A percentile compares a stretch with the other conserved stretches of the same genome.
Conservation (phyloP, 2,113 vertebrate species). For the Eira barbara region DNA sequence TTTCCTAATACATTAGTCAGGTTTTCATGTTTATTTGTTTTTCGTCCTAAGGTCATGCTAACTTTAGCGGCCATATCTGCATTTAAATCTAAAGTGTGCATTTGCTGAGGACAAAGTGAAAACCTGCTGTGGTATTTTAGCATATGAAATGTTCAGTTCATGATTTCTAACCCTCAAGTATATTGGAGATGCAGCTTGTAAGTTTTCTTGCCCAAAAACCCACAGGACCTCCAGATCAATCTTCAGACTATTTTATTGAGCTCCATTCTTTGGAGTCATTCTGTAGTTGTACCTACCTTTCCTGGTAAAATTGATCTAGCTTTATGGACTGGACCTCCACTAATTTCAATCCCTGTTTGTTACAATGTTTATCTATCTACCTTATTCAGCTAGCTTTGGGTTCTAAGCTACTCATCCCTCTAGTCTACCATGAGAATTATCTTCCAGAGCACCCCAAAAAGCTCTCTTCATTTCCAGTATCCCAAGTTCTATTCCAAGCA, state of each 20-base stretch:
- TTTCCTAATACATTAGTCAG: background rate
- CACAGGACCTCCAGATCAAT: background rate
- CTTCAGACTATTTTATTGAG: background rate
- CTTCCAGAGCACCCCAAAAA: background rate
- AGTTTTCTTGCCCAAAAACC: background rate
- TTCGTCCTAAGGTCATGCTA: background rate
- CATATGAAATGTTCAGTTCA: background rate
- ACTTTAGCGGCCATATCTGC: background rate
- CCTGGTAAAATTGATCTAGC: background rate
- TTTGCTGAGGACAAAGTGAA: background rate
- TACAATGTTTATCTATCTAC: background rate
- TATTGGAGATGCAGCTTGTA: background rate
- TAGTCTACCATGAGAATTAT: background rate
- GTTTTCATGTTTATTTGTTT: background rate
- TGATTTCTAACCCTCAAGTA: background rate
- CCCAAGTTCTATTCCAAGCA: background rate
- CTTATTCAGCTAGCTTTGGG: background rate
- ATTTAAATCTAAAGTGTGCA: background rate
- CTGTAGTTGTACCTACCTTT: background rate
- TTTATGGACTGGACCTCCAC: background rate
- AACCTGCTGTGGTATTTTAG: background rate
- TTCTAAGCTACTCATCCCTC: background rate
- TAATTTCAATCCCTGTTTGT: background rate
- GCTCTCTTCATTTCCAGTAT: background rate
- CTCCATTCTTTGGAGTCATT: background rate